Evolutionary conservation across 2,797 vertebrate species (phyloP).

Genomic region (Zenarchopterus dispar): DNA sequence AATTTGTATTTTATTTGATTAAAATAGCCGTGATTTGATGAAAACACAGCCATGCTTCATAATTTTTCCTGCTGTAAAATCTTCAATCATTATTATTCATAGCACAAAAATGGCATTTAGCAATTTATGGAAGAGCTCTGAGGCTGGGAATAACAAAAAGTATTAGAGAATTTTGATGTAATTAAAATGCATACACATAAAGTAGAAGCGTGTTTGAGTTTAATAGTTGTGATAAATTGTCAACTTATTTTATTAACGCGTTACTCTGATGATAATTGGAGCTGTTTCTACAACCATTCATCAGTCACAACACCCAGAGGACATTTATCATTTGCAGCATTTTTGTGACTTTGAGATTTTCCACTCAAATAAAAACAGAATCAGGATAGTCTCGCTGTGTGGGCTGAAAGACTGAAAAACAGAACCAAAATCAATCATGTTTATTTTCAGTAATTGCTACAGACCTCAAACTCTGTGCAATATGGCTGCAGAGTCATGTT

Average conservation of each 20-base stretch:
- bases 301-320: neutral
- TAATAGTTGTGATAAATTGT: constrained; percentile 1
- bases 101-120: neutral
- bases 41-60: constrained; percentile 6
- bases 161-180: neutral
- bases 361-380: constrained; percentile 29
- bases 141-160: constrained; percentile 7
- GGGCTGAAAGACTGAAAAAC: constrained; percentile 15
- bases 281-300: neutral
- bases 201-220: neutral
- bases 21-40: neutral
- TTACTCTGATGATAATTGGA: no score
- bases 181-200: constrained; percentile 1
- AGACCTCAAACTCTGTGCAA: no score
- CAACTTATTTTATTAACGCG: neutral
- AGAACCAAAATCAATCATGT: constrained; percentile 12
- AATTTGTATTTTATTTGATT: constrained; percentile 5
- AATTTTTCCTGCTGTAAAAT: neutral
- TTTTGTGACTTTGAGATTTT: constrained; percentile 11
- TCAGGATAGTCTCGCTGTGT: constrained; percentile 6
- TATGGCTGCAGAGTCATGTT: no score
- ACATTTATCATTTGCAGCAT: constrained; percentile 1
- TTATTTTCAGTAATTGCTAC: neutral
- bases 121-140: neutral
- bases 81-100: neutral